These are phyloP conservation scores for Euproctis similis DNA, from an alignment of 2,888 invertebrate species.

Conservation along the genomic window DNA sequence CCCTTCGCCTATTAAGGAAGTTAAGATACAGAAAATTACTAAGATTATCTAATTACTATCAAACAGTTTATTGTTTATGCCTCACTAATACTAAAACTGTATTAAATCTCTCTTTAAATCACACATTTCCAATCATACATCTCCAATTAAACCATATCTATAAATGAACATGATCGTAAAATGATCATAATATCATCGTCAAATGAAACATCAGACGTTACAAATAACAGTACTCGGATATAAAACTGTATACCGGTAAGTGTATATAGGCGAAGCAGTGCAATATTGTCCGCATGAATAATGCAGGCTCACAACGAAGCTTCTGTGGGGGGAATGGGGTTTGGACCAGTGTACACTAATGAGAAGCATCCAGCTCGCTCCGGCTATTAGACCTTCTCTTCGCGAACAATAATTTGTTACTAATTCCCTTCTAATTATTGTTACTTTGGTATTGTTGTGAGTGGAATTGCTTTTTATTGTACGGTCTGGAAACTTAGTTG, in stretches of 20 bases:
- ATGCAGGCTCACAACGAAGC: conserved; percentile 58
- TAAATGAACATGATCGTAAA: no score
- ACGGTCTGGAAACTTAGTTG: conserved; percentile 11
- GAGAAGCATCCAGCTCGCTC: conserved; percentile 57
- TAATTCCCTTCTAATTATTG: conserved; percentile 66
- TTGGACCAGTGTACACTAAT: conserved; percentile 59
- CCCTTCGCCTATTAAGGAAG: no score
- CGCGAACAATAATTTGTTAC: conserved; percentile 66
- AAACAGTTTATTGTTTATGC: no score
- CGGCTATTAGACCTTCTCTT: conserved; percentile 55
- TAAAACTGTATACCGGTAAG: conserved; percentile 25
- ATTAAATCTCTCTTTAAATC: no score
- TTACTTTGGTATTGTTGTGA: conserved; percentile 35
- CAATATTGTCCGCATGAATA: conserved; percentile 73
- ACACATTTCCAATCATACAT: no score
- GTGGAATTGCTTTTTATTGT: conserved; percentile 32
- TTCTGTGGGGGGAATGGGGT: no score
- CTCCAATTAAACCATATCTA: no score
- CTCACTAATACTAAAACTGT: no score
- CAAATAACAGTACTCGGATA: no score
- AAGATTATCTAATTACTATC: no score
- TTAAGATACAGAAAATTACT: no score
- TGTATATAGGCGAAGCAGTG: conserved; percentile 47
- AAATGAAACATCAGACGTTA: conserved; percentile 36
- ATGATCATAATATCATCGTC: conserved; percentile 32